Evolutionary conservation across 2,888 invertebrate species (phyloP).

Genomic region (Catocala nupta): DNA sequence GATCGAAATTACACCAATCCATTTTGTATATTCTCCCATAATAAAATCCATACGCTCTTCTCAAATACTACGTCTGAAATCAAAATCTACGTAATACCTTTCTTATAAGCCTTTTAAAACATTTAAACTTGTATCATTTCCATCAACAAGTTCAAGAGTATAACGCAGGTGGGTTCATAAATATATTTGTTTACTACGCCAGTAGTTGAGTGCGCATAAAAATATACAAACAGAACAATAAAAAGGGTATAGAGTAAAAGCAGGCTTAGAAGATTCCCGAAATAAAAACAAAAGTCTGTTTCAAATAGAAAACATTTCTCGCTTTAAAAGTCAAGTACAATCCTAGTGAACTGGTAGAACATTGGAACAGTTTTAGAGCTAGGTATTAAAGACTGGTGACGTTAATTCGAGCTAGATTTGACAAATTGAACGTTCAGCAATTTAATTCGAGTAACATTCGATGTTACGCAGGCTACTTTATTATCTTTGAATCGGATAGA

Average conservation of each 20-base stretch:
- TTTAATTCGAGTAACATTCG: too few relatives aligned
- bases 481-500: too few relatives aligned
- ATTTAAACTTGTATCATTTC: too few relatives aligned
- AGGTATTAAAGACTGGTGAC: conserved; percentile 7
- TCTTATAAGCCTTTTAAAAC: too few relatives aligned
- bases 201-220: conserved; percentile 33
- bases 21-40: too few relatives aligned
- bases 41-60: too few relatives aligned
- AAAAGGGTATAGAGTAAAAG: conserved; percentile 16
- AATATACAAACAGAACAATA: conserved; percentile 32
- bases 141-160: conserved; percentile 20
- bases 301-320: neutral
- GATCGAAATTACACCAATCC: too few relatives aligned
- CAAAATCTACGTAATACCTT: too few relatives aligned
- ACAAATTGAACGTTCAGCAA: neutral
- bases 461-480: too few relatives aligned
- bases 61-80: too few relatives aligned
- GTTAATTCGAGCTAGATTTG: conserved; percentile 24
- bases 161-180: conserved; percentile 23
- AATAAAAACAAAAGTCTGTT: neutral
- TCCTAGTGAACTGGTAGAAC: neutral
- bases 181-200: conserved; percentile 35
- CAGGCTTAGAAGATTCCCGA: neutral
- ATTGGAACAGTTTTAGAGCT: neutral
- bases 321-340: neutral